Base-by-base conservation (phyloP, 2,113 vertebrate genomes). In the Macaca nemestrina region DNA sequence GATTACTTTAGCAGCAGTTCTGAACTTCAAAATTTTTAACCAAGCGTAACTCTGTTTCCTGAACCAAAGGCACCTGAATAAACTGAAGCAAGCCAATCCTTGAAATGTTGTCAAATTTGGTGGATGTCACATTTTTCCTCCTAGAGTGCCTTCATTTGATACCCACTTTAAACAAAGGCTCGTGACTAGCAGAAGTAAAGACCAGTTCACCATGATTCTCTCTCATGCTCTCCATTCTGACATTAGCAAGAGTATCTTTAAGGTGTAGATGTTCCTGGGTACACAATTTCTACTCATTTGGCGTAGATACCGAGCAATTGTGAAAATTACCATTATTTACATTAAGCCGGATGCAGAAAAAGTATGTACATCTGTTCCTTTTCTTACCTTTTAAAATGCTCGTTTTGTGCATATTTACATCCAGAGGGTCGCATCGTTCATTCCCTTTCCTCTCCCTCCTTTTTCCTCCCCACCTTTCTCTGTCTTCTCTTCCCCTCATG, bases 1-100 rank as follows among this genome's bases (percentile, higher is more conserved):
- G 95, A 96, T 95, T 90, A 81, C 92, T 96, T 97, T 94, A 96
- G 84, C 97, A 95, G 96, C 87, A 94, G 94, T 82, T 93, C 92
- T 75, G 78, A 95, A 43, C 86, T 75, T 68, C 64, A 78, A 9
- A 78, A 43, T 64, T 55, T 90, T 87, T 96, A 96, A 95, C 79
- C 88, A 95, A 72, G 76, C n/a, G 0, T 90, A 96, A 91, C 90
- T 94, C 76, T 95, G 89, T 92, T 97, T 97, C 95, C 94, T 90
- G 93, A 94, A 52, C 86, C 27, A 78, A 95, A 96, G 45, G 64
- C 96, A 96, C 96, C 96, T 96, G 97, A 96, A 81, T 96, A 98
- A 96, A 97, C 90, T 11, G n/a, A 96, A 84, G 87, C 72, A 45
- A 83, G 45, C 32, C 2, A 84, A 92, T 90, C 90, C 78, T 96